Percentiles rank a stretch among this genome's conserved stretches.
phyloP scores from a whole-genome alignment of 2,888 invertebrate species.

The Meliscaeva auricollis region DNA sequence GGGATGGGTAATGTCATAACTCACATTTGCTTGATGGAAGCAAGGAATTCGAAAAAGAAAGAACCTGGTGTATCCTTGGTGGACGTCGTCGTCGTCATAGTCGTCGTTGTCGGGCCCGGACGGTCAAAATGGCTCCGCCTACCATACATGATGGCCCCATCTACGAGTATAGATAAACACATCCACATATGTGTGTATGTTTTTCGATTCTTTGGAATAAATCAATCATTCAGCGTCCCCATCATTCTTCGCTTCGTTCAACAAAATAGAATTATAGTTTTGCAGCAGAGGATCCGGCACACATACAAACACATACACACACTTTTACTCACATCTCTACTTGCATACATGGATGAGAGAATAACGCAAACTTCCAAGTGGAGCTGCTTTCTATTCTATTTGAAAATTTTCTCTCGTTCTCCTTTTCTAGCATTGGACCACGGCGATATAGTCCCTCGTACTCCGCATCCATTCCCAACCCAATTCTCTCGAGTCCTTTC shows the following conservation, averaged over 20 bases:
- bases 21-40: slow-evolving; percentile 59
- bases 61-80: slow-evolving; percentile 40
- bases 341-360: slow-evolving; percentile 37
- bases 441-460: slow-evolving; percentile 50
- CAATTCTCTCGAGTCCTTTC: slow-evolving; percentile 72
- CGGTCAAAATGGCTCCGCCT: slow-evolving; percentile 68
- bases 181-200: slow-evolving; percentile 58
- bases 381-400: slow-evolving; percentile 60
- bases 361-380: slow-evolving; percentile 68
- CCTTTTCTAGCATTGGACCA: slow-evolving; percentile 70
- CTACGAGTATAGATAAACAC: slow-evolving; percentile 34
- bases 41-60: slow-evolving; percentile 59
- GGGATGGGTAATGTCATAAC: slow-evolving; percentile 57
- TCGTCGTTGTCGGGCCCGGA: slow-evolving; percentile 1
- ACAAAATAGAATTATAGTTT: slow-evolving; percentile 76
- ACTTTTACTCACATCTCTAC: slow-evolving; percentile 50
- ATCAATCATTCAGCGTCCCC: slow-evolving; percentile 76
- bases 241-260: slow-evolving; percentile 76
- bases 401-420: slow-evolving; percentile 74
- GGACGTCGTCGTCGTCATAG: slow-evolving; percentile 29
- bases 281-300: slow-evolving; percentile 66
- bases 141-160: slow-evolving; percentile 36
- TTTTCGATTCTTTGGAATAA: slow-evolving; percentile 76
- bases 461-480: slow-evolving; percentile 34
- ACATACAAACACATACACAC: slow-evolving; percentile 55